phyloP scores from a whole-genome alignment of 2,113 vertebrate species.

The Callithrix jacchus region DNA sequence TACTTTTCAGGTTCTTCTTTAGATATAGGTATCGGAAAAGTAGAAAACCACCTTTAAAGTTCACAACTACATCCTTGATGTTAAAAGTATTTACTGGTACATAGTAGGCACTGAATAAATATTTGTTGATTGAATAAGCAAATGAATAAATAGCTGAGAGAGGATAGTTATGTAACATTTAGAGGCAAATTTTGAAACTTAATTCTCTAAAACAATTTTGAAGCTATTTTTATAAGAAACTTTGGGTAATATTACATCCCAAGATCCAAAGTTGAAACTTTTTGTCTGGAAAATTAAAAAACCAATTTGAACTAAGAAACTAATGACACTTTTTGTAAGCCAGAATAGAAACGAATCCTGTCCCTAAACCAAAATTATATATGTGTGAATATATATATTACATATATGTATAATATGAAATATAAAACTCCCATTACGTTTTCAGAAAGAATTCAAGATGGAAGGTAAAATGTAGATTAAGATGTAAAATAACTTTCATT shows the following conservation, averaged over 20 bases:
- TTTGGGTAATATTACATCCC: background rate
- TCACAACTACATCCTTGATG: background rate
- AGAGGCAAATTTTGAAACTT: background rate
- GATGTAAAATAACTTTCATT: background rate
- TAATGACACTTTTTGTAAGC: background rate
- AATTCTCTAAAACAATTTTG: background rate
- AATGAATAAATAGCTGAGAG: background rate
- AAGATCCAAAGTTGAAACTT: background rate
- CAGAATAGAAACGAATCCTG: background rate
- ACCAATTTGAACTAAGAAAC: background rate
- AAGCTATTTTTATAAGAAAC: background rate
- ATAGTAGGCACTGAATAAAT: background rate
- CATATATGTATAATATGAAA: background rate
- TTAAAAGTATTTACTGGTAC: background rate
- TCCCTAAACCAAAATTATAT: background rate
- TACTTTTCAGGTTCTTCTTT: background rate
- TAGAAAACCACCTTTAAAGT: background rate
- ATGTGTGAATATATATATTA: background rate
- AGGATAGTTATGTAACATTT: background rate
- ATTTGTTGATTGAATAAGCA: background rate
- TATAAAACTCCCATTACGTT: background rate
- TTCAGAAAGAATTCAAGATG: background rate
- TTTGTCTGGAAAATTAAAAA: background rate
- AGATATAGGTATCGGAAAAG: background rate
- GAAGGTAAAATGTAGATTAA: background rate